Evolutionary conservation across 1,140 invertebrate species (phyloP), one percentile per base, ranked within the genome.

Genomic region (Dermatophagoides farinae): DNA sequence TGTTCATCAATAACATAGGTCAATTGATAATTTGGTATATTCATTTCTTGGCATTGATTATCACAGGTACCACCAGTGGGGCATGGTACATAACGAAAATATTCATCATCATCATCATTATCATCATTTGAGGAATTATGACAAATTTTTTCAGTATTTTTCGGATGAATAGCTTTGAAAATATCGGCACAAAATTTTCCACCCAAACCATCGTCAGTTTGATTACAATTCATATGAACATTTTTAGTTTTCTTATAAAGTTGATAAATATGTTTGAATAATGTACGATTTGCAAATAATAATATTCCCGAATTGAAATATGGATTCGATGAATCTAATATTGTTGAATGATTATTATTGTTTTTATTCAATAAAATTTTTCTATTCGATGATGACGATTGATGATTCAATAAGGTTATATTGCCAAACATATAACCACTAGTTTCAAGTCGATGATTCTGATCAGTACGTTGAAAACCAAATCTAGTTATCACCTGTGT

Each of bases 381-480:
- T n/a, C 80, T 50, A 52, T 16, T 14, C 65, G 50, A 31, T 59
- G 47, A 20, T 50, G 61, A 61, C 39, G 23, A 25, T 31, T 49
- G 57, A 49, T 38, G 22, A 40, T 31, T 53, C 0, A 53, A 22
- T 0, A 85, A 79, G 23, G 87, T 90, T 31, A 95, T 80, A 73
- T 95, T 95, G 18, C 90, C 91, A 71, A 89, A 95, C 66, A 95
- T 90, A 71, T 88, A 95, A 37, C 92, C 91, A 73, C 84, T 82
- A 61, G 87, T 88, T 64, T 85, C 80, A 64, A 80, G 80, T 67
- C 81, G 76, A 65, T 82, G 78, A 70, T 86, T 79, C 23, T 80
- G 77, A 71, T 91, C 85, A n/a, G 89, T 92, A 73, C 95, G 91
- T 74, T 95, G 88, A 71, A 96, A 89, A 59, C 90, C 91, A 73